These are phyloP conservation scores for Teleopsis dalmanni DNA, from an alignment of 1,140 invertebrate species.

Conservation along the genomic window DNA sequence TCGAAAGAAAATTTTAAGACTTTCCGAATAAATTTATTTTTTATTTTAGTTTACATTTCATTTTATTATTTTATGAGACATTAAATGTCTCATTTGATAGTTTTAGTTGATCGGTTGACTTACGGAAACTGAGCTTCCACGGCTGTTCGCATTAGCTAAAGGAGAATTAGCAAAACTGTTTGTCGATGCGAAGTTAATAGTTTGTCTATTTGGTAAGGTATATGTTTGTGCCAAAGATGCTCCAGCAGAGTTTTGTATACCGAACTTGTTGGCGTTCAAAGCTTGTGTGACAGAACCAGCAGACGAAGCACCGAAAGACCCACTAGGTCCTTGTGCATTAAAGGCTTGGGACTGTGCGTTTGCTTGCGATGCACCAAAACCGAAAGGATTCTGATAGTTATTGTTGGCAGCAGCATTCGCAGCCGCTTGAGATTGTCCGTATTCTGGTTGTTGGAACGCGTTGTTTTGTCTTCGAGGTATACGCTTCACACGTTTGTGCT, in stretches of 20 bases:
- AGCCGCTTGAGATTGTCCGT: conserved; percentile 31
- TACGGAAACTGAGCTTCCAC: conserved; percentile 29
- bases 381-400: conserved; percentile 20
- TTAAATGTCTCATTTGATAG: too few relatives aligned
- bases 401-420: conserved; percentile 29
- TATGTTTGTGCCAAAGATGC: conserved; percentile 37
- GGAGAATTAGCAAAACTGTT: conserved; percentile 42
- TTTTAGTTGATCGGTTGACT: too few relatives aligned
- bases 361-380: conserved; percentile 26
- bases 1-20: neutral
- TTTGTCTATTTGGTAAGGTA: conserved; percentile 40
- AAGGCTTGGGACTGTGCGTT: conserved; percentile 35
- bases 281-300: conserved; percentile 38
- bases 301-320: conserved; percentile 39
- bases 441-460: conserved; percentile 7
- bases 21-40: neutral
- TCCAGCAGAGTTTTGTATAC: conserved; percentile 31
- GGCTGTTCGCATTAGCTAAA: conserved; percentile 27
- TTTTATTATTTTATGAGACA: too few relatives aligned
- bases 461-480: conserved; percentile 1
- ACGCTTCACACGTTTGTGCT: conserved; percentile 34
- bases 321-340: conserved; percentile 26
- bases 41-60: too few relatives aligned
- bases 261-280: conserved; percentile 27
- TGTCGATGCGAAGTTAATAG: conserved; percentile 36